Evolutionary conservation across 1,140 invertebrate species (phyloP), one percentile per base, ranked within the genome.

Genomic region (Aethina tumida): DNA sequence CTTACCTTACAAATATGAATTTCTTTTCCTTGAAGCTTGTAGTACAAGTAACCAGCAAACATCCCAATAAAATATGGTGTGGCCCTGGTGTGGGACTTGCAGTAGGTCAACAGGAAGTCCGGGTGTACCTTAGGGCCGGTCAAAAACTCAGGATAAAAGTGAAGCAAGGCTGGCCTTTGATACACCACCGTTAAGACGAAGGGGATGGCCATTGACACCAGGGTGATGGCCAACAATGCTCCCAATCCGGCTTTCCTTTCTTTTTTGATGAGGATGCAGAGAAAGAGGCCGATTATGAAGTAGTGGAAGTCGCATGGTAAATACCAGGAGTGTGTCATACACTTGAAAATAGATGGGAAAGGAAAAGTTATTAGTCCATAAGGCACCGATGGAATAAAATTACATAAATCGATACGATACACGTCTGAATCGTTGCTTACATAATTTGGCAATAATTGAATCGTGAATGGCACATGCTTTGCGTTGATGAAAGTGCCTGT

Each of bases 261-360:
- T 32, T 54, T 58, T 18, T 58, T 64, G 17, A 77, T 63, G 6
- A 76, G 47, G 15, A 68, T 61, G 31, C 70, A 65, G 13, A 80
- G 51, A 1, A 79, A 46, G 2, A 79, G 64, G 0, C 75, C 69
- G 0, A 80, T 53, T 17, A 79, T 58, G 53, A 80, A 83, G 52
- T 77, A 79, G 58, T 84, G 81, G 59, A 82, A 80, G 54, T 86
- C 84, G 43, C 78, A 79, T 0, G 81, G 75, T 25, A 86, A 64
- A 58, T 83, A 86, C 83, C 81, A 86, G 0, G 77, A 70, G 52
- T 77, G 71, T 0, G 74, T 66, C 65, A 83, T 70, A 53, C 83
- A 85, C 79, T 77, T 56, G 25, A 67, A 71, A 47, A 42, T 47
- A 46, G 22, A 29, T 19, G n/a, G 1, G 2, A 4, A 5, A n/a